Conservation (phyloP, 2,797 vertebrate species). For the Mormyrops boulengeri region DNA sequence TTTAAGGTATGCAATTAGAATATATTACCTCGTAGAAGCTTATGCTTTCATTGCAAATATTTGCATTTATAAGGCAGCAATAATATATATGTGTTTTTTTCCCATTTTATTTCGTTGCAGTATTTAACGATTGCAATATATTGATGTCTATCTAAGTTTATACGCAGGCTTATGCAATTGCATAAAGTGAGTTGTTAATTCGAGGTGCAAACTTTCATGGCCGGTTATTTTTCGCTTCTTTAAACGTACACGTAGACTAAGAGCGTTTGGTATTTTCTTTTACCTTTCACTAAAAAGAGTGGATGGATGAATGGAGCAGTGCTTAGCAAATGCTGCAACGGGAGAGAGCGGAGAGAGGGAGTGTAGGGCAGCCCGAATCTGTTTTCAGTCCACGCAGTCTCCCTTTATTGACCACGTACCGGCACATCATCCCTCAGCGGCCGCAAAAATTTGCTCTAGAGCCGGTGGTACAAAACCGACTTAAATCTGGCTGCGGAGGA, state of each 20-base stretch:
- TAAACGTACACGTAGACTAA: not conserved
- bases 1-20: not conserved
- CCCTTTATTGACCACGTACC: conserved; percentile 26
- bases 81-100: not conserved
- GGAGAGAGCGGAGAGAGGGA: conserved; percentile 38
- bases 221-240: not conserved
- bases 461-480: not conserved
- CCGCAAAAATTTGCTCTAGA: conserved; percentile 15
- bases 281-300: not conserved
- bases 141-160: not conserved
- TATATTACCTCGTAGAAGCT: not conserved
- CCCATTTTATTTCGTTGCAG: not conserved
- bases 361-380: conserved; percentile 17
- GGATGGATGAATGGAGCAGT: not conserved
- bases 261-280: not conserved
- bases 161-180: not conserved
- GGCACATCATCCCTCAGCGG: conserved; percentile 26
- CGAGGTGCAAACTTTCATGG: not conserved
- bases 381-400: conserved; percentile 29
- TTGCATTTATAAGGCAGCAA: not conserved
- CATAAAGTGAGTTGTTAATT: conserved; percentile 9
- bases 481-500: not conserved
- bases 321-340: conserved; percentile 37
- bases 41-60: not conserved
- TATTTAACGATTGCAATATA: not conserved